These are phyloP conservation scores for Paradoxurus hermaphroditus DNA, from an alignment of 2,113 vertebrate species.

Conservation along the genomic window DNA sequence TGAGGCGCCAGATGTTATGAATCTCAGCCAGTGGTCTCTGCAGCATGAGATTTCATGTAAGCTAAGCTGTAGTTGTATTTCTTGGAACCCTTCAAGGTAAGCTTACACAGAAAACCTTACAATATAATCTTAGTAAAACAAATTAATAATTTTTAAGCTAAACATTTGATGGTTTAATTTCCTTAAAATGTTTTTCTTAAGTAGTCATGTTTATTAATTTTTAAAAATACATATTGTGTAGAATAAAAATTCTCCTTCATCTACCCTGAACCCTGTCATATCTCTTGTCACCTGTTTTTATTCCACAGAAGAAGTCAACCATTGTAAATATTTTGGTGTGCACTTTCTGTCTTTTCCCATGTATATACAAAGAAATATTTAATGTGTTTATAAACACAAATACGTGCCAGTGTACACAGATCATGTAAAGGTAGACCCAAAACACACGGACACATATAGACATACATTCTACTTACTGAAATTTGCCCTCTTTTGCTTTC, in stretches of 20 bases:
- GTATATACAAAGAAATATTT: neutral
- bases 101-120: neutral
- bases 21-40: constrained; percentile 98
- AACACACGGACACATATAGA: neutral
- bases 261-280: neutral
- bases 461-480: neutral
- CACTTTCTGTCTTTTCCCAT: neutral
- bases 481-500: neutral
- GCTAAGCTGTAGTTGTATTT: constrained; percentile 98
- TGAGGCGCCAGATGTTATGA: constrained; percentile 98
- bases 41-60: constrained; percentile 99
- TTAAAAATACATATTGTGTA: neutral
- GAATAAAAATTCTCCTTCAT: neutral
- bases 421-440: neutral
- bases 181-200: neutral
- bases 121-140: neutral
- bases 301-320: neutral
- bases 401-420: neutral
- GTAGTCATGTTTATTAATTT: neutral
- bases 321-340: neutral
- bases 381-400: neutral
- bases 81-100: constrained; percentile 98
- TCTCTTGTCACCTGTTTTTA: neutral
- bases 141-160: neutral
- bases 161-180: neutral